A percentile compares a stretch with the other conserved stretches of the same genome.
Evolutionary conservation across 2,797 vertebrate genomes (phyloP).

Genomic region (Chrysocyon brachyurus): DNA sequence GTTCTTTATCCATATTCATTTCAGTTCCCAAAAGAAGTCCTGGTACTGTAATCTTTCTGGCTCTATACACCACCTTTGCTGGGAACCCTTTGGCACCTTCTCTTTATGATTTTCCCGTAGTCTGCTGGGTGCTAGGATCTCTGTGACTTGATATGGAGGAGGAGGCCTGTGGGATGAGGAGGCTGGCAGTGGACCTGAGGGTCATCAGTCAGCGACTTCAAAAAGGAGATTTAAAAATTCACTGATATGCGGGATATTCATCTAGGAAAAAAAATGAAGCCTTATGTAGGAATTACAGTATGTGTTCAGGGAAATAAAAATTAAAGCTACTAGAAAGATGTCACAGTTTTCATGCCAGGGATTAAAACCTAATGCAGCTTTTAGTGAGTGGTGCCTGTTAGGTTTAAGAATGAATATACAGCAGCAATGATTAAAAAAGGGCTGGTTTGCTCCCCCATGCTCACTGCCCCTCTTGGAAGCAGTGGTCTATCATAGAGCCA

Average conservation of each 20-base stretch:
- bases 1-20: not conserved
- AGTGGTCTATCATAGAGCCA: not conserved
- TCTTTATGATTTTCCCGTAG: not conserved
- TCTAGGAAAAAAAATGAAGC: not conserved
- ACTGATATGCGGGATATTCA: not conserved
- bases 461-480: not conserved
- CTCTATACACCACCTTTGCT: too few relatives aligned
- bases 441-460: not conserved
- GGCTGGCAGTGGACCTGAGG: not conserved
- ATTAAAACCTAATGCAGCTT: not conserved
- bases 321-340: not conserved
- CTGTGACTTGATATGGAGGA: not conserved
- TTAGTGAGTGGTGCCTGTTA: not conserved
- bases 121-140: not conserved
- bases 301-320: not conserved
- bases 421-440: not conserved
- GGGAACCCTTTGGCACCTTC: not conserved
- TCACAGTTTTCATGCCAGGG: not conserved
- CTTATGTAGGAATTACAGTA: not conserved
- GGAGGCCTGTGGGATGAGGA: not conserved
- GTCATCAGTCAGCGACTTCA: not conserved
- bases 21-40: not conserved
- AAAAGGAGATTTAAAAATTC: not conserved
- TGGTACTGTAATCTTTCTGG: not conserved
- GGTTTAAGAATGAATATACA: not conserved